Conservation (phyloP, 2,113 vertebrate species). For the Meles meles region DNA sequence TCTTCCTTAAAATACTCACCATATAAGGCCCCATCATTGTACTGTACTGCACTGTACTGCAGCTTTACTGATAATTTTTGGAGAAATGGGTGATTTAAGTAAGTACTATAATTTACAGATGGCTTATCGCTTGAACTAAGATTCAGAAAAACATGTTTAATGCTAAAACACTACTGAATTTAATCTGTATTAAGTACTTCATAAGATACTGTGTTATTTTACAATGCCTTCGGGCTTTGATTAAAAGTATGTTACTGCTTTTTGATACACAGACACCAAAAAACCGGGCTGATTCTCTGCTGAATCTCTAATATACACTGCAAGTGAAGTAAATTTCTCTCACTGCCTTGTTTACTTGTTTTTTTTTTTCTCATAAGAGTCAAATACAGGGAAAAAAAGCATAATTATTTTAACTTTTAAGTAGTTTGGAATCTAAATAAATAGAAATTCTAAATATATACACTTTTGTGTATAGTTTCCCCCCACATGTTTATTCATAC, state of each 20-base stretch:
- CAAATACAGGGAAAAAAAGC: neutral
- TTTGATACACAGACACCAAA: neutral
- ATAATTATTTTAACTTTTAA: slow-evolving; percentile 52
- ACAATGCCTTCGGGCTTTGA: neutral
- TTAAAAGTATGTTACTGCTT: neutral
- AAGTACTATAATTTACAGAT: neutral
- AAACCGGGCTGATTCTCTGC: neutral
- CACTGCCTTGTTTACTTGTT: slow-evolving; percentile 4
- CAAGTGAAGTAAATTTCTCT: slow-evolving; percentile 28
- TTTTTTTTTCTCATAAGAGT: neutral
- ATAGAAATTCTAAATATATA: slow-evolving; percentile 28
- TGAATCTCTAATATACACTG: neutral
- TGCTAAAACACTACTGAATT: neutral
- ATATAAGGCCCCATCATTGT: neutral
- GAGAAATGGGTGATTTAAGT: neutral
- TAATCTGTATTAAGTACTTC: neutral
- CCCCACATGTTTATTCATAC: slow-evolving; percentile 28
- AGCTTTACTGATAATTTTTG: neutral
- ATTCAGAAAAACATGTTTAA: neutral
- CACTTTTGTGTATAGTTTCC: slow-evolving; percentile 17
- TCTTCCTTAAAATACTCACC: slow-evolving; percentile 1
- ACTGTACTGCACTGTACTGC: too few relatives aligned
- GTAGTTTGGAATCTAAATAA: slow-evolving; percentile 55
- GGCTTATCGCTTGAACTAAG: neutral
- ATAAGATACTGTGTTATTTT: neutral